Percentiles rank a stretch among this genome's conserved stretches.
These are phyloP conservation scores for Ailurus styani DNA, from an alignment of 2,113 vertebrate species.

Conservation along the genomic window DNA sequence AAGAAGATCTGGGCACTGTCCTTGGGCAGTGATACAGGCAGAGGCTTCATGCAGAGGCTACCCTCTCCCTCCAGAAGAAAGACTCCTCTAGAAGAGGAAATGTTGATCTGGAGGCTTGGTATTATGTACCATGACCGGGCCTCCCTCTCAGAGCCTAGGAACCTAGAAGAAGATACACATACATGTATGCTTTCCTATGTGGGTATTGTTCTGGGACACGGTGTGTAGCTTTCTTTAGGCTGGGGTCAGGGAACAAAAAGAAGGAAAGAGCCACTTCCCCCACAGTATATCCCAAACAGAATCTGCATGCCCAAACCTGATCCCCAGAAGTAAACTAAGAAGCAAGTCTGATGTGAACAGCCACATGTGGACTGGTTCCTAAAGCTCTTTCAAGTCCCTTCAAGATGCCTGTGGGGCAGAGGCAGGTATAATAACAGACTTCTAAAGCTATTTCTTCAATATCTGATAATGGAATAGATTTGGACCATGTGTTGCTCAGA, in stretches of 20 bases:
- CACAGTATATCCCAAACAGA: background rate
- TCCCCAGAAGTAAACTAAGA: background rate
- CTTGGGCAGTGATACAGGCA: background rate
- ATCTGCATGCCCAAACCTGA: background rate
- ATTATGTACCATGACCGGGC: background rate
- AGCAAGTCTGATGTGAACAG: background rate
- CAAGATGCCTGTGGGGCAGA: background rate
- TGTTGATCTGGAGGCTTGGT: background rate
- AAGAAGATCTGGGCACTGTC: background rate
- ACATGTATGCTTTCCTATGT: rapidly evolving
- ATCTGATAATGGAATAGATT: background rate
- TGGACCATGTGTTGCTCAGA: background rate
- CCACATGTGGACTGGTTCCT: background rate
- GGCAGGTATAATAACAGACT: background rate
- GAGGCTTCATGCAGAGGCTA: background rate
- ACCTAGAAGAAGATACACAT: background rate
- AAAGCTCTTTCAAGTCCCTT: background rate
- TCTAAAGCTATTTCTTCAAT: background rate
- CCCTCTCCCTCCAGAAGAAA: background rate
- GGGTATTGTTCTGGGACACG: background rate
- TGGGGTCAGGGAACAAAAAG: background rate
- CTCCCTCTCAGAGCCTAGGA: background rate
- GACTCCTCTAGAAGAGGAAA: background rate
- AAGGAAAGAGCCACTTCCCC: background rate
- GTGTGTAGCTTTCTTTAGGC: background rate